Percentiles rank a stretch among this genome's conserved stretches.
These are phyloP conservation scores for Synanthedon myopaeformis DNA, from an alignment of 2,888 invertebrate species.

Conservation along the genomic window DNA sequence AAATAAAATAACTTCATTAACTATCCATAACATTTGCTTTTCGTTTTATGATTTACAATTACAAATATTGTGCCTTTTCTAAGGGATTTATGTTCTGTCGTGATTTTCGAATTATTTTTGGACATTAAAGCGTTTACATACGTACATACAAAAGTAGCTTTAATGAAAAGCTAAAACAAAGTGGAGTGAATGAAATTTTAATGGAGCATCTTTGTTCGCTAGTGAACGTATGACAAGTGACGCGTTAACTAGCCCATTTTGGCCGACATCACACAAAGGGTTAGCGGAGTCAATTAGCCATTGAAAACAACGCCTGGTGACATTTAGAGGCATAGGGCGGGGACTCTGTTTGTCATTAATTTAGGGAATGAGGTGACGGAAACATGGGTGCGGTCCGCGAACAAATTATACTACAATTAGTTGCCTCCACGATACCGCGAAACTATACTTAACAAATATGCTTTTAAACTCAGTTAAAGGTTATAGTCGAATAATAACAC, in stretches of 20 bases:
- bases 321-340: constrained; percentile 40
- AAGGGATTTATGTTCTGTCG: too few relatives aligned
- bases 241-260: constrained; percentile 42
- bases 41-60: too few relatives aligned
- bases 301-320: constrained; percentile 49
- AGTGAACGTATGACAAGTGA: constrained; percentile 27
- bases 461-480: too few relatives aligned
- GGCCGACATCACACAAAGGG: constrained; percentile 39
- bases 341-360: constrained; percentile 64
- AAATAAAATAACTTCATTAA: too few relatives aligned
- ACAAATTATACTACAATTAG: constrained; percentile 52
- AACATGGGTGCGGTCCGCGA: constrained; percentile 51
- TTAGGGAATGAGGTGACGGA: constrained; percentile 62
- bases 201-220: not conserved
- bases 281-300: constrained; percentile 56
- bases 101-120: too few relatives aligned
- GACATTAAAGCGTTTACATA: too few relatives aligned
- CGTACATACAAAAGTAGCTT: too few relatives aligned
- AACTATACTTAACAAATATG: not conserved
- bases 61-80: too few relatives aligned
- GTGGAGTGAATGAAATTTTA: not conserved
- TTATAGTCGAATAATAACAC: too few relatives aligned
- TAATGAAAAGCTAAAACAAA: not conserved
- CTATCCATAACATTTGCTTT: too few relatives aligned
- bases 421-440: constrained; percentile 2